Evolutionary conservation across 2,888 invertebrate genomes (phyloP), one percentile per base, ranked within the genome.

Genomic region (Drepana falcataria): DNA sequence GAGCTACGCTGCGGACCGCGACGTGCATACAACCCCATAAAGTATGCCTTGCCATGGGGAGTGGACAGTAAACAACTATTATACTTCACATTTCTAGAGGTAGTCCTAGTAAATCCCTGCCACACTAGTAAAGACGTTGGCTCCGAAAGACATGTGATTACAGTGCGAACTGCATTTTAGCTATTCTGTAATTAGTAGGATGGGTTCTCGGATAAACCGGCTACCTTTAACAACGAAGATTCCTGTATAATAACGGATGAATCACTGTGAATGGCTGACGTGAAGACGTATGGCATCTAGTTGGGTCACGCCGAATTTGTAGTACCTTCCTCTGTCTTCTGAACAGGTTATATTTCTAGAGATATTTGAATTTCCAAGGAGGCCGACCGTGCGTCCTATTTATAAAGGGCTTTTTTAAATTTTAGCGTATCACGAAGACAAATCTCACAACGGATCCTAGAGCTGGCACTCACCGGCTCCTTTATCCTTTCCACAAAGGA

Each of bases 371-470:
- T 90, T 81, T 84, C 79, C 74, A 84, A 86, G 80, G 81, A 81
- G 73, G 69, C 87, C 85, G 85, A 71, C 77, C 64, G 63, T 71
- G 68, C 68, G 55, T 62, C 67, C 64, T 72, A 67, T 70, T 75
- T 61, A 65, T 66, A 44, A 63, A 74, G 70, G 64, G 59, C 56
- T 64, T 74, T 80, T 85, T 84, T 68, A 67, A 81, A 86, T 85
- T 89, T 88, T 81, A 86, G 86, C 87, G 88, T 90, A 88, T 87
- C 88, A 83, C 69, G 79, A 82, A 85, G 85, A 89, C 85, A 86
- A 86, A 89, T 88, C 87, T 87, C 78, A 64, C 64, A 76, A 68
- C 71, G 73, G 74, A 66, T 78, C 73, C 76, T 75, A 77, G 74
- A 67, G 76, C 58, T 67, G 73, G 73, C 76, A 83, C 78, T 74